Evolutionary conservation across 92 coral and sea anemone species (phyloP).

Genomic region (Parazoanthus darwini): DNA sequence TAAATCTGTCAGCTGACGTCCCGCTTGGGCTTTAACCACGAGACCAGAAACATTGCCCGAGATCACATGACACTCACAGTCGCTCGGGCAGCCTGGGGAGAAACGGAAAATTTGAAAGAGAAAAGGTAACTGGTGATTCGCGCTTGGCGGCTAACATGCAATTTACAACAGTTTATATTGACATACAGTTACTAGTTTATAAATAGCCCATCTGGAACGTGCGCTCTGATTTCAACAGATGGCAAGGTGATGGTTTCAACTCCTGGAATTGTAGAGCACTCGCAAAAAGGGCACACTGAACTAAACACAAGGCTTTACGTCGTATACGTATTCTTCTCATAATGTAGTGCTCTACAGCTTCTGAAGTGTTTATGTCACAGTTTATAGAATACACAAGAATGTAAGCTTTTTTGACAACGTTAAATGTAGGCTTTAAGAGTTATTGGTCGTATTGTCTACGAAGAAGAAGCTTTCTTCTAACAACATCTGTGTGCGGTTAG

Average conservation of each 20-base stretch:
- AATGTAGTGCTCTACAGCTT: background rate
- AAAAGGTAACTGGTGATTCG: background rate
- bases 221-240: no score
- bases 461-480: no score
- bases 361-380: no score
- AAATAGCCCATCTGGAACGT: background rate
- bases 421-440: no score
- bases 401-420: no score
- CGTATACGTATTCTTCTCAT: no score
- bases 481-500: no score
- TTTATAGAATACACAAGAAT: no score
- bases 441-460: no score
- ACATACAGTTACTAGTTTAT: no score
- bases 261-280: background rate
- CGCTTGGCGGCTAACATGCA: background rate
- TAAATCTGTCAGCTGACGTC: conserved; percentile 46
- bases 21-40: conserved; percentile 48
- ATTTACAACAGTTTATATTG: background rate
- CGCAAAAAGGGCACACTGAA: background rate
- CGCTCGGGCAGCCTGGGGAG: conserved; percentile 65
- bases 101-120: background rate
- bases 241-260: no score
- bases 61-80: conserved; percentile 58
- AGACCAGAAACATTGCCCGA: conserved; percentile 42
- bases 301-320: no score